Evolutionary conservation across 1,140 invertebrate species (phyloP), one percentile per base, ranked within the genome.

Genomic region (Magallana ariakensis): DNA sequence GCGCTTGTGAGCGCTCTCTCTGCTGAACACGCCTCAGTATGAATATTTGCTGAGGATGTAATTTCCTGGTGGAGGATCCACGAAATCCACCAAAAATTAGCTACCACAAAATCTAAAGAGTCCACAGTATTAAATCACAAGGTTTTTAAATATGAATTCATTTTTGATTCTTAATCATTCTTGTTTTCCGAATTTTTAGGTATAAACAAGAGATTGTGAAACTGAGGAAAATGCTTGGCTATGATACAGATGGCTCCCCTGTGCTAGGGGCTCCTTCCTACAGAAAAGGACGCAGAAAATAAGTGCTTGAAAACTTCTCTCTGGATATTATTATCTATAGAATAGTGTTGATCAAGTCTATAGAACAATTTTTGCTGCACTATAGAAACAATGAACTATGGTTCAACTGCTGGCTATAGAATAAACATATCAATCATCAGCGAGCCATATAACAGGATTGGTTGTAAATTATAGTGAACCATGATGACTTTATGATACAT

Each of bases 131-230:
- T n/a, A n/a, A 46, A 46, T 46, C 33, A 46, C 33, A 46, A 46
- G 33, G 33, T 46, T 4, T 46, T 46, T 46, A 5, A 46, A 46
- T 46, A 46, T 46, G 3, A 46, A 46, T 46, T 2, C 5, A 5
- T 16, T 60, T 0, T 60, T n/a, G n/a, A n/a, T n/a, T n/a, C n/a
- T n/a, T n/a, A n/a, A n/a, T n/a, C n/a, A n/a, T n/a, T n/a, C n/a
- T 60, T 85, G 26, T 84, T 53, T 88, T 86, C 70, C 19, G 60
- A 56, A 75, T 53, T 86, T 89, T 33, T 87, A 94, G 93, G 56
- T 94, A 94, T 87, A 94, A 93, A 87, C 89, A 93, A 75, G 93
- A 94, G 84, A 91, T 94, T 26, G 81, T 92, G 4, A 90, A 91
- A 66, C 87, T 94, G 55, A 90, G 93, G 26, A 90, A 87, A 70